Percentiles rank a stretch among this genome's conserved stretches.
Conservation (phyloP, 2,113 vertebrate species). For the Leucopternis melanops region DNA sequence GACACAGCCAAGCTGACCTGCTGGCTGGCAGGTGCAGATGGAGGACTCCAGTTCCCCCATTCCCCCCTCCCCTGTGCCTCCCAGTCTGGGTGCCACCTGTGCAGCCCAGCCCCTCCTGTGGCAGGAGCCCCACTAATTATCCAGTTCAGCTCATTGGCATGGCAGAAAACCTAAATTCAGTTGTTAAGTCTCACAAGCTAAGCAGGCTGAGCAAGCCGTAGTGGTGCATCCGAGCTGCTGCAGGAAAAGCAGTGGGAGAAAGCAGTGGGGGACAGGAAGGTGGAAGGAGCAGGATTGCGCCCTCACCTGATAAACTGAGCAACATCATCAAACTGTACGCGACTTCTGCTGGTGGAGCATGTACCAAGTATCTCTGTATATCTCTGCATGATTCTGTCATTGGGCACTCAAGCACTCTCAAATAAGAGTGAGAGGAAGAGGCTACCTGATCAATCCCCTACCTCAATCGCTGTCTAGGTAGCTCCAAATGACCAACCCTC, state of each 20-base stretch:
- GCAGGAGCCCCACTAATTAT: neutral
- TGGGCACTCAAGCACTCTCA: slow-evolving; percentile 38
- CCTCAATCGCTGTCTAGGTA: too few relatives aligned
- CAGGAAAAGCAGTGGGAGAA: neutral
- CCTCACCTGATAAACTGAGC: neutral
- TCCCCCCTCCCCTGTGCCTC: neutral
- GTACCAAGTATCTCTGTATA: neutral
- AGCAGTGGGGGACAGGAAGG: neutral
- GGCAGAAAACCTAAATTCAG: neutral
- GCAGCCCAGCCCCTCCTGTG: neutral
- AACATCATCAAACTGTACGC: neutral
- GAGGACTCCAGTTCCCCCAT: neutral
- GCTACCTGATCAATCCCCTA: slow-evolving; percentile 48
- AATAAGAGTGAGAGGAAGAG: slow-evolving; percentile 30
- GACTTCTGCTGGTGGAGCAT: neutral
- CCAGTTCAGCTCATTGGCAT: neutral
- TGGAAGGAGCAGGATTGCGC: neutral
- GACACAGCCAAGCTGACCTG: neutral
- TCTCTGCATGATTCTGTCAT: neutral
- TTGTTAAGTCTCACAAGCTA: neutral
- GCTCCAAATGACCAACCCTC: too few relatives aligned
- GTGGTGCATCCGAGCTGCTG: neutral
- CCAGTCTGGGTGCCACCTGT: neutral
- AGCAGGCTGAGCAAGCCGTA: neutral
- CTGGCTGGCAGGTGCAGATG: neutral